Base-by-base conservation (phyloP, 1,140 invertebrate genomes). In the Watersipora subatra region DNA sequence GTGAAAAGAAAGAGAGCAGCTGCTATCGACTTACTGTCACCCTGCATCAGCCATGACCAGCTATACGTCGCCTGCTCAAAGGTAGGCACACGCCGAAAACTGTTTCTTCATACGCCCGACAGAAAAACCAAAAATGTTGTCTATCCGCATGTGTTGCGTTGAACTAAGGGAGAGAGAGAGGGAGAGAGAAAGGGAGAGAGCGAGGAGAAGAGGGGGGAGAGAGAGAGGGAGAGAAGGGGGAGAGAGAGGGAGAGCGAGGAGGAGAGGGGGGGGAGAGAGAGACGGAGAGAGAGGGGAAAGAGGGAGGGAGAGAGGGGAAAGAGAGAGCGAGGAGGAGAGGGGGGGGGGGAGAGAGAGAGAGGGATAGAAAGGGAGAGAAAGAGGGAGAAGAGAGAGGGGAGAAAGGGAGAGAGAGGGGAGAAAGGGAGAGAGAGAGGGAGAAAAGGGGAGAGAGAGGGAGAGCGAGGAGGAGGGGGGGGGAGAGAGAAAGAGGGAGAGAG, bases 301-400 rank as follows among this genome's bases (percentile, higher is more conserved):
- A 58, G 57, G 20, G 57, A 25, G 57, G 20, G 20, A 20, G 57
- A 58, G 57, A 58, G 20, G 26, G 57, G 26, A 25, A 58, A 25
- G 26, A 25, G 26, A 25, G 26, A 25, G 26, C 2, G 26, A 58
- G 3, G 57, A 25, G 3, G 3, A 58, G 57, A 20, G 20, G 3
- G 2, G 26, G 59, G 64, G 59, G 56, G 59, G 64, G 56, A 57
- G 26, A 28, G 30, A 24, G n/a, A n/a, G n/a, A n/a, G n/a, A n/a
- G n/a, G n/a, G n/a, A n/a, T n/a, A n/a, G n/a, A n/a, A n/a, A n/a
- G 56, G 56, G 26, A 26, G 56, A 29, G 28, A 28, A 28, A 22
- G 24, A 7, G 28, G 2, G 34, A 7, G 34, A 58, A 64, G 57
- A 30, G 27, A 26, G 56, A 57, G 28, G 25, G 26, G 28, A 34